Base-by-base conservation (phyloP, 1,140 invertebrate genomes). In the Nylanderia fulva region DNA sequence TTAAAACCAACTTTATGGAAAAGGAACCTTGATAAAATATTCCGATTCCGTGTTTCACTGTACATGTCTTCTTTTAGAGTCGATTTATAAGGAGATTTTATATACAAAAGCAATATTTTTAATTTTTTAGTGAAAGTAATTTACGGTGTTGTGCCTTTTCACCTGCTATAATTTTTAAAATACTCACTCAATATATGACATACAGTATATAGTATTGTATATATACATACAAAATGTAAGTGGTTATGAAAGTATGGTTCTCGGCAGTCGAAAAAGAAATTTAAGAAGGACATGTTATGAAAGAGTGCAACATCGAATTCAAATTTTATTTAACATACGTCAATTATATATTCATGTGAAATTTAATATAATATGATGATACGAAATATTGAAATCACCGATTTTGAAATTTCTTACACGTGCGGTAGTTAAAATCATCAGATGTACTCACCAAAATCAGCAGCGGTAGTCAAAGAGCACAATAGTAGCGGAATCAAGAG, bases 361-460 rank as follows among this genome's bases (percentile, higher is more conserved):
- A 2, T 36, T 69, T 0, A 3, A 0, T 18, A 9, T 33, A 11
- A 56, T n/a, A 29, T 42, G 2, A 54, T 1, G 36, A 56, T 52
- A 64, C n/a, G 15, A n/a, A 76, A 9, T 21, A 39, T 61, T 24
- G 13, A 77, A 48, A 77, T 64, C 15, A 60, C 18, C 3, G 11
- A 7, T 6, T 7, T 52, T 11, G 0, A 15, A 66, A 29, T 48
- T 69, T 6, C 21, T 56, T 21, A 21, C 42, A 15, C 13, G 6
- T 24, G 27, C 27, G 24, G 0, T 52, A n/a, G 6, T 66, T 4
- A 11, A 69, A 29, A 4, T 48, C 4, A 42, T 0, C 13, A 2
- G 3, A 33, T 7, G 15, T 24, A 56, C 85, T 89, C 71, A 89
- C 88, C 87, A 27, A 89, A 89, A 8, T 89, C 79, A 0, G 2